Evolutionary conservation across 2,113 vertebrate genomes (phyloP).

Genomic region (Pelmatolapia mariae): DNA sequence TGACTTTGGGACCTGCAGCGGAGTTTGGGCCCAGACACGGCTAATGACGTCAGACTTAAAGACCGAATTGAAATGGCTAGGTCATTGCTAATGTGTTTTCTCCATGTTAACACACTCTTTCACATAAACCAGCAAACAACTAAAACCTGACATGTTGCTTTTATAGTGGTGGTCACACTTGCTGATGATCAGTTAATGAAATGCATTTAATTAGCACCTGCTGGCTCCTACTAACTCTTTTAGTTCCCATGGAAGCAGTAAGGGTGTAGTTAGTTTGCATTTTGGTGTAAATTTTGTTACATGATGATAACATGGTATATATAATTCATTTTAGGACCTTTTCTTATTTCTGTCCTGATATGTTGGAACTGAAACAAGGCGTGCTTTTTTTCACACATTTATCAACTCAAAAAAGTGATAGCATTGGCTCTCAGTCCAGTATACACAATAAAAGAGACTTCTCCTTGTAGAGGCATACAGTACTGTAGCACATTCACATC

Average conservation of each 20-base stretch:
- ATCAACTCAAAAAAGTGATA: neutral
- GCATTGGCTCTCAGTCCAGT: neutral
- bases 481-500: neutral
- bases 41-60: too few relatives aligned
- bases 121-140: too few relatives aligned
- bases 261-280: neutral
- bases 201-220: neutral
- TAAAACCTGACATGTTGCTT: too few relatives aligned
- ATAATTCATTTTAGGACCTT: neutral
- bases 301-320: neutral
- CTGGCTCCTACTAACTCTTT: neutral
- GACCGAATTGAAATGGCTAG: too few relatives aligned
- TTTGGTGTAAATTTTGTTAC: neutral
- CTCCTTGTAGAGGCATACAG: neutral
- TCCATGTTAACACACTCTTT: too few relatives aligned
- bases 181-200: too few relatives aligned
- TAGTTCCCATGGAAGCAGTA: fast-evolving
- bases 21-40: too few relatives aligned
- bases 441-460: neutral
- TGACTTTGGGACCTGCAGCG: too few relatives aligned
- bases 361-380: neutral
- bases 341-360: fast-evolving
- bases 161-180: too few relatives aligned
- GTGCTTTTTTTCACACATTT: neutral
- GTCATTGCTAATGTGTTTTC: too few relatives aligned